Evolutionary conservation across 2,888 invertebrate genomes (phyloP).

Genomic region (Agrotis clavis): DNA sequence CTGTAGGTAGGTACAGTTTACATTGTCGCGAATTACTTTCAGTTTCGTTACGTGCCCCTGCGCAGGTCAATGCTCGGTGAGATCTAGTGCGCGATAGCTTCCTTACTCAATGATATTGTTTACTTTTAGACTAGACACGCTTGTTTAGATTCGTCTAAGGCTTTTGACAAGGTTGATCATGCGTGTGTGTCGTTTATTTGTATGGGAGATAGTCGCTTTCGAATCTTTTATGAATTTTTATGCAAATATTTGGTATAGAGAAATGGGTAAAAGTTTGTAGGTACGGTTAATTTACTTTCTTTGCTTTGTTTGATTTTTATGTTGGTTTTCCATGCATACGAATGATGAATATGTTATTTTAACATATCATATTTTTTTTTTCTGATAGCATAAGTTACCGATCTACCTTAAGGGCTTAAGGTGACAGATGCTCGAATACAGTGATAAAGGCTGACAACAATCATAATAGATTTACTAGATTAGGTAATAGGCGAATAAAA

Average conservation of each 20-base stretch:
- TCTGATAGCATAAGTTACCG: too few relatives aligned
- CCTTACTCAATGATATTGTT: conserved; percentile 71
- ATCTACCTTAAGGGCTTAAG: too few relatives aligned
- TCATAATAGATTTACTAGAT: too few relatives aligned
- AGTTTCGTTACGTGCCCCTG: conserved; percentile 71
- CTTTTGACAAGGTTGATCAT: conserved; percentile 25
- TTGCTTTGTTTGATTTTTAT: not conserved
- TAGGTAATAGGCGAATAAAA: too few relatives aligned
- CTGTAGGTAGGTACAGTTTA: conserved; percentile 28
- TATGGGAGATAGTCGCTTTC: conserved; percentile 36
- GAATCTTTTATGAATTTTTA: conserved; percentile 47
- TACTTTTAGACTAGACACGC: conserved; percentile 65
- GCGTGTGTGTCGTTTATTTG: conserved; percentile 15
- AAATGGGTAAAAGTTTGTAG: conserved; percentile 40
- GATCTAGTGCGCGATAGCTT: conserved; percentile 74
- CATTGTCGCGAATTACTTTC: conserved; percentile 78
- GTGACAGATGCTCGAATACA: not conserved
- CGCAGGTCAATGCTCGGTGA: conserved; percentile 73
- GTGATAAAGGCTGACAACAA: not conserved
- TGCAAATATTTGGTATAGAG: conserved; percentile 43
- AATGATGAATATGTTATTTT: not conserved
- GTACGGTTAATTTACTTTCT: conserved; percentile 24
- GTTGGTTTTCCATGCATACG: conserved; percentile 1
- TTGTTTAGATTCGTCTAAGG: conserved; percentile 40
- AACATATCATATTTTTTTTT: not conserved